Conservation (phyloP, 2,113 vertebrate species). For the Cairina moschata region DNA sequence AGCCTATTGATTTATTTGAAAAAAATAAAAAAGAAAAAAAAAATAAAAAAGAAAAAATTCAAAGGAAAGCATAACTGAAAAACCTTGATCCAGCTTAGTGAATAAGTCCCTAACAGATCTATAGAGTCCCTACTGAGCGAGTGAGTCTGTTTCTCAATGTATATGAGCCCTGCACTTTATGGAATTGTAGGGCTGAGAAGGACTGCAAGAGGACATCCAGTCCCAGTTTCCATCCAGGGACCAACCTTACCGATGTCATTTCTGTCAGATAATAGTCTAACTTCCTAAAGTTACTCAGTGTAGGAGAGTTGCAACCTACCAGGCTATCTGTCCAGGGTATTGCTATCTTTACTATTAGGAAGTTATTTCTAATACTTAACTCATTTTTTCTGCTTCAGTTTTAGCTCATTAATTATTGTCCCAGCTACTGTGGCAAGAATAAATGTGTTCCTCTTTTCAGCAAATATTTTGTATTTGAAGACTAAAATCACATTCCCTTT, state of each 20-base stretch:
- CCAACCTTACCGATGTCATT: neutral
- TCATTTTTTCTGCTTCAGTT: neutral
- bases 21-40: neutral
- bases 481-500: neutral
- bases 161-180: neutral
- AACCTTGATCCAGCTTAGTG: conserved; percentile 36
- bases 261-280: neutral
- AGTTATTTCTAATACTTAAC: neutral
- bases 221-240: neutral
- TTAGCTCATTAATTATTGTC: neutral
- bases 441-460: neutral
- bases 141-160: neutral
- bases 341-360: neutral
- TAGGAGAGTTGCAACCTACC: neutral
- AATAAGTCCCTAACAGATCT: conserved; percentile 39
- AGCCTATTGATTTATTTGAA: conserved; percentile 61
- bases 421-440: neutral
- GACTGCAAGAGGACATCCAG: neutral
- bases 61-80: conserved; percentile 34
- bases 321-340: neutral
- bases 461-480: neutral
- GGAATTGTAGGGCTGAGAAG: neutral
- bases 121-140: neutral
- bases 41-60: neutral
- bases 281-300: neutral